A percentile compares a stretch with the other conserved stretches of the same genome.
These are phyloP conservation scores for Antigone vipio DNA, from an alignment of 2,113 vertebrate genomes.

Conservation along the genomic window DNA sequence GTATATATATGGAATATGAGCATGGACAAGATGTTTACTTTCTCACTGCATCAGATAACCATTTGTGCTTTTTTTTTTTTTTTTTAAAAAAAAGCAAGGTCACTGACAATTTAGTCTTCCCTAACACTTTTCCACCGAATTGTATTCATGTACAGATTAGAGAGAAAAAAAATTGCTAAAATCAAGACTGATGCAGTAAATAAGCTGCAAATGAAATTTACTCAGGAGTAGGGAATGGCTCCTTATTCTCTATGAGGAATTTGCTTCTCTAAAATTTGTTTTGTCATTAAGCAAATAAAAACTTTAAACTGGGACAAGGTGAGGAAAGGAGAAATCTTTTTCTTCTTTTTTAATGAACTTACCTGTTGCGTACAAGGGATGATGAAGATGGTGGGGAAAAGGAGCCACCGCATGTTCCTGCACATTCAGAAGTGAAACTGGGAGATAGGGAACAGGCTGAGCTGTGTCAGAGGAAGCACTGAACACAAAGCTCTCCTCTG, in stretches of 20 bases:
- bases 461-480: slow-evolving; percentile 61
- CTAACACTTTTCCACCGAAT: not conserved
- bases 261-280: slow-evolving; percentile 7
- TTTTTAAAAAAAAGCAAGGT: not conserved
- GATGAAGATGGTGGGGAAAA: slow-evolving; percentile 76
- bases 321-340: not conserved
- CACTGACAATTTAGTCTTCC: not conserved
- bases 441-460: slow-evolving; percentile 66
- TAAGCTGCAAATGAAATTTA: slow-evolving; percentile 12
- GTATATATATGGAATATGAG: not conserved
- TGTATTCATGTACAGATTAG: not conserved
- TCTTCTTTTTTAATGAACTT: slow-evolving; percentile 62
- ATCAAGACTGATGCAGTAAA: not conserved
- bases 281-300: slow-evolving; percentile 7
- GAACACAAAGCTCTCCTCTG: slow-evolving; percentile 90
- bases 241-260: not conserved
- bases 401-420: slow-evolving; percentile 81
- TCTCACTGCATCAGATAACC: not conserved
- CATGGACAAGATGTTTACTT: not conserved
- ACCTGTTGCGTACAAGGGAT: slow-evolving; percentile 82
- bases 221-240: slow-evolving; percentile 21
- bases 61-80: not conserved
- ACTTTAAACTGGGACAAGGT: not conserved
- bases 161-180: not conserved
- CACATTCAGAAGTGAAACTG: slow-evolving; percentile 22